Evolutionary conservation across 2,797 vertebrate species (phyloP), one percentile per base, ranked within the genome.

Genomic region (Iguana delicatissima): DNA sequence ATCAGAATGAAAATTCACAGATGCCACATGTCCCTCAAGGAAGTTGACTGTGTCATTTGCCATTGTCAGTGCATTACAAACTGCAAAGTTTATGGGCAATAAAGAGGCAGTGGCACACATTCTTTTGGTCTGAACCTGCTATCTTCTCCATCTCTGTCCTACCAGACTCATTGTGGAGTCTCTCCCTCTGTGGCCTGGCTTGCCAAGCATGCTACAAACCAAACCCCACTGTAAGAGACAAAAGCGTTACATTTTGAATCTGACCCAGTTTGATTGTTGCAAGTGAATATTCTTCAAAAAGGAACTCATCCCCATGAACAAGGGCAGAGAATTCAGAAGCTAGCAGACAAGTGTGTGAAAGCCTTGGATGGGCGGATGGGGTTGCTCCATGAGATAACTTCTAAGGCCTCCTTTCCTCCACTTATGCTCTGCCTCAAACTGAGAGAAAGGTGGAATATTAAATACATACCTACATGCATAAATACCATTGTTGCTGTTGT

Each of bases 211-310:
- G 29, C 50, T 50, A 73, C 64, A 85, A 67, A 50, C 69, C 13
- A 85, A 73, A 24, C 29, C 1, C 38, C 18, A 14, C 86, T 42
- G 38, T 80, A 87, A 32, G 7, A 42, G 57, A 22, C 32, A 79
- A 76, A 59, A 26, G 35, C 26, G 22, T 82, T 32, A 52, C 18
- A n/a, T n/a, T 12, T 29, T 29, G 24, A 18, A 50, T 55, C 84
- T 85, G 67, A 72, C 8, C 67, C 16, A 29, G 42, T 46, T 85
- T 72, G 84, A 72, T 50, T n/a, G 46, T 64, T n/a, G 83, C 10
- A 32, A 85, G 29, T n/a, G 3, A 85, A 32, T 52, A 74, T 52
- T 74, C 69, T 12, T 86, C 69, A 86, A 86, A 38, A 86, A 73
- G 42, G 38, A 84, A 52, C 26, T 55, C 9, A 73, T 22, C 12